phyloP scores from a whole-genome alignment of 2,113 vertebrate species.

The Epinephelus fuscoguttatus region DNA sequence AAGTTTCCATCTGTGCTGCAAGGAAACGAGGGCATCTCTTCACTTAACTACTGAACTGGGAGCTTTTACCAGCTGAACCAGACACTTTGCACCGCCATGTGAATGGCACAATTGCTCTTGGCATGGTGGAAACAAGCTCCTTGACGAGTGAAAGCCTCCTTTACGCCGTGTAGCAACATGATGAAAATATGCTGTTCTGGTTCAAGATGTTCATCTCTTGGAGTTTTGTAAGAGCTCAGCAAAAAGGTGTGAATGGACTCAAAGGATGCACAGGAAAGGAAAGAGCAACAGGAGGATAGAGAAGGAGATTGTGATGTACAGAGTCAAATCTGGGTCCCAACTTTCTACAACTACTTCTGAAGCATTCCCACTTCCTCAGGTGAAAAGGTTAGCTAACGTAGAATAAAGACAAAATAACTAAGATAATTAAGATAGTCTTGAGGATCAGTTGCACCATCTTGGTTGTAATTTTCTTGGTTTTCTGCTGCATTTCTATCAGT shows the following conservation, averaged over 20 bases:
- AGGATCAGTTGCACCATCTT: background rate
- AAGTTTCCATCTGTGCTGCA: background rate
- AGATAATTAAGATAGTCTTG: background rate
- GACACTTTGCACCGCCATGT: conserved; percentile 11
- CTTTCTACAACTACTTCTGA: too few relatives aligned
- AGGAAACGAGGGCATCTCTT: background rate
- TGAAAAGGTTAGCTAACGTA: background rate
- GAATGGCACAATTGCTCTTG: conserved; percentile 10
- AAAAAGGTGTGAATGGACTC: background rate
- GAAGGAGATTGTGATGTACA: background rate
- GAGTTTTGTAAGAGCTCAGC: background rate
- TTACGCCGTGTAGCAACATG: background rate
- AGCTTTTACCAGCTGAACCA: conserved; percentile 10
- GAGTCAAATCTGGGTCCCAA: background rate
- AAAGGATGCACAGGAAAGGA: background rate
- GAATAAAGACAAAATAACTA: background rate
- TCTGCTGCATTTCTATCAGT: background rate
- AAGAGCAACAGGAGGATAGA: background rate
- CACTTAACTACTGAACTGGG: background rate
- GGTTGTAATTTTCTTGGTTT: background rate
- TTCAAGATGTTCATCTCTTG: conserved; percentile 14
- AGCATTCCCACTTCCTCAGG: background rate
- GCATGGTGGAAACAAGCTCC: background rate
- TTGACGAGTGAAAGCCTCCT: conserved; percentile 15
- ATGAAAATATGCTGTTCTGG: conserved; percentile 14